Base-by-base conservation (phyloP, 2,113 vertebrate genomes). In the Phyllopteryx taeniolatus region DNA sequence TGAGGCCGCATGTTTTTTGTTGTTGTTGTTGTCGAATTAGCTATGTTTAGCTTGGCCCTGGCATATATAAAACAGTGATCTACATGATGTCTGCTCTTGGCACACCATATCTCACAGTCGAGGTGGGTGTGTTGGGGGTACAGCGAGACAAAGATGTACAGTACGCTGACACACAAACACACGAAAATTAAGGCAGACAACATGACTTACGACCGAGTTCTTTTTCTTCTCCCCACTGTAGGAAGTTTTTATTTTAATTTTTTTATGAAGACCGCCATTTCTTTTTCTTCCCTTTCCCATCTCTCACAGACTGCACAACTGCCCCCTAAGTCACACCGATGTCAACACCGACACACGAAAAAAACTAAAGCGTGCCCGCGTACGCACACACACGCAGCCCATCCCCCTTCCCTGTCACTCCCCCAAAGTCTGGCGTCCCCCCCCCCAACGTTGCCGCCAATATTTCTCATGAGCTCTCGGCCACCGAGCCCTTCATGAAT, bases 401-500 rank as follows among this genome's bases (percentile, higher is more conserved):
- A 49, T 64, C 57, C 57, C 54, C 66, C 39, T 49, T 61, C 44
- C 8, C 22, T 60, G 60, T 65, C 68, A 17, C n/a, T 46, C 68
- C 67, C 62, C 49, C 71, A 47, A 65, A 77, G 56, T 76, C 71
- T 69, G 69, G 72, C 76, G 27, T 78, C 84, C 85, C 82, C 82
- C 84, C 81, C 81, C 84, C 49, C 49, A 20, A 86, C 86, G 87
- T 84, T 81, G 72, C 86, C 91, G 85, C 88, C 89, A 92, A 91
- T 95, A 94, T 95, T 95, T 95, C 94, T 96, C 94, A 93, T 94
- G 92, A 94, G 93, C 92, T 93, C 91, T 94, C 91, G 91, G 92
- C 93, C 93, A 81, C 92, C 93, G 35, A 93, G 94, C 94, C 94
- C 94, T 95, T 98, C 95, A 96, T 97, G 95, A 96, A 96, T 96